Evolutionary conservation across 1,140 invertebrate species (phyloP).

Genomic region (Latrodectus geometricus): DNA sequence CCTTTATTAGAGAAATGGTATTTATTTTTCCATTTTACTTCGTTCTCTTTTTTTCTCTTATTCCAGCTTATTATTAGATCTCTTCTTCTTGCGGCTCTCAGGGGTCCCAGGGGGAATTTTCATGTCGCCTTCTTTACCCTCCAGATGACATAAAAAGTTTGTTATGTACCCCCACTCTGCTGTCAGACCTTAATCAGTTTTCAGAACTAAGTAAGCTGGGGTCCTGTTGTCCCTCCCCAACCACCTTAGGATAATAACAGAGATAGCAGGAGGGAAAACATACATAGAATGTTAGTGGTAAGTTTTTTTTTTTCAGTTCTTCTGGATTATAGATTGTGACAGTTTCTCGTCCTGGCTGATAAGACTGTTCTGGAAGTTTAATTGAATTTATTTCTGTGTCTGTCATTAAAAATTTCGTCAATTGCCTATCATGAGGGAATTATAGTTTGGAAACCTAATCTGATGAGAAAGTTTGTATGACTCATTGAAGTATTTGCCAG

Average conservation of each 20-base stretch:
- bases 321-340: neutral
- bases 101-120: slow-evolving; percentile 2
- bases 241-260: neutral
- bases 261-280: neutral
- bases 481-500: too few relatives aligned
- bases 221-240: neutral
- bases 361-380: neutral
- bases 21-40: slow-evolving; percentile 22
- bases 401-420: neutral
- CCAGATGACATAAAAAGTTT: neutral
- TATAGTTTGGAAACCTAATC: too few relatives aligned
- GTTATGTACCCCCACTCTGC: neutral
- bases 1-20: slow-evolving; percentile 16
- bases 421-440: too few relatives aligned
- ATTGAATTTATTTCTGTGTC: neutral
- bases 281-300: neutral
- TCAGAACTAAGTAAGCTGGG: slow-evolving; percentile 13
- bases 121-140: neutral
- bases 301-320: neutral
- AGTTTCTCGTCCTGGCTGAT: neutral
- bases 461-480: too few relatives aligned
- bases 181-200: slow-evolving; percentile 9
- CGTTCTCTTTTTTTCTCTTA: too few relatives aligned
- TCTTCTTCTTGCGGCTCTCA: neutral
- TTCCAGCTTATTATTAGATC: neutral